Percentiles rank a stretch among this genome's conserved stretches.
Evolutionary conservation across 2,113 vertebrate species (phyloP).

Genomic region (Coreoperca whiteheadi): DNA sequence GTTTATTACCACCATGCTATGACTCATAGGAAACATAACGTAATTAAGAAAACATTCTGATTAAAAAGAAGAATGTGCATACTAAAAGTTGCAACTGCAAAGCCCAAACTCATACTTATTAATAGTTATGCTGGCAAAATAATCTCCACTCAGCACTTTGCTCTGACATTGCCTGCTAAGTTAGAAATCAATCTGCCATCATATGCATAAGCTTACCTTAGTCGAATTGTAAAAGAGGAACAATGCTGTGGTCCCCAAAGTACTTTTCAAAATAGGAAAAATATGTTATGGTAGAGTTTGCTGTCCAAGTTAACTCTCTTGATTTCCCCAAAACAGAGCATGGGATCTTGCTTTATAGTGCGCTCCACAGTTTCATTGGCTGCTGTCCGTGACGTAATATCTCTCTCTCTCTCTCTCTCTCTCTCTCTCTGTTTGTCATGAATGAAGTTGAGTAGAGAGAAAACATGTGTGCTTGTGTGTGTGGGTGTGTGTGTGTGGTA

Average conservation of each 20-base stretch:
- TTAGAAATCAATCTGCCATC: not conserved
- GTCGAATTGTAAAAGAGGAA: not conserved
- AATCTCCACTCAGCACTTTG: not conserved
- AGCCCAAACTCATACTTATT: not conserved
- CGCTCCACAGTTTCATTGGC: slow-evolving; percentile 77
- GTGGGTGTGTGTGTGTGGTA: not conserved
- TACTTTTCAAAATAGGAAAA: not conserved
- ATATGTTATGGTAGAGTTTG: not conserved
- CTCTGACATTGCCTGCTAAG: not conserved
- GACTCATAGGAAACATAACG: not conserved
- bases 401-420: slow-evolving; percentile 13
- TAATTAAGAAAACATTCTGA: too few relatives aligned
- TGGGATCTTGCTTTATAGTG: slow-evolving; percentile 80
- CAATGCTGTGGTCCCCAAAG: not conserved
- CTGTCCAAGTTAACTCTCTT: slow-evolving; percentile 46
- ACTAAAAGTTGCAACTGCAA: slow-evolving; percentile 14
- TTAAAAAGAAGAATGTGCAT: not conserved
- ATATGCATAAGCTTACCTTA: slow-evolving; percentile 65
- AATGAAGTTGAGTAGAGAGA: slow-evolving; percentile 70
- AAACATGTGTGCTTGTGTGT: slow-evolving; percentile 40
- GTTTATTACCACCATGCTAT: not conserved
- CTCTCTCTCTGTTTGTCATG: slow-evolving; percentile 51
- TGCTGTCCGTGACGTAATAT: slow-evolving; percentile 70
- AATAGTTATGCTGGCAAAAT: slow-evolving; percentile 1
- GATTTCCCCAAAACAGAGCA: slow-evolving; percentile 60